Percentiles rank a stretch among this genome's conserved stretches.
Conservation (phyloP, 1,140 invertebrate genomes). For the Hylaeus anthracinus region DNA sequence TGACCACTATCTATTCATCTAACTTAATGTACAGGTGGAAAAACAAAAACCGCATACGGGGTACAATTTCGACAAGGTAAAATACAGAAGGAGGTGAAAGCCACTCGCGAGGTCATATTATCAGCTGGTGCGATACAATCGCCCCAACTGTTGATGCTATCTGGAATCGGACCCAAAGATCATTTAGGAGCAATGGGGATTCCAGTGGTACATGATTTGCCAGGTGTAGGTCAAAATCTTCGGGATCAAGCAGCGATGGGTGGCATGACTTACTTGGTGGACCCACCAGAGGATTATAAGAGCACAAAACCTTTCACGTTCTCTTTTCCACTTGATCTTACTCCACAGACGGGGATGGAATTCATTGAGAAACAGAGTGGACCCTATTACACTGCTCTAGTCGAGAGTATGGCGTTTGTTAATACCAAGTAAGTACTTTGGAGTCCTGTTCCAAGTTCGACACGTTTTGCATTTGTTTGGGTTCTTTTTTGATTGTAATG, state of each 20-base stretch:
- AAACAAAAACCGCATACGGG: constrained; percentile 82
- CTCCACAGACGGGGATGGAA: constrained; percentile 79
- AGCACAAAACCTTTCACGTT: constrained; percentile 81
- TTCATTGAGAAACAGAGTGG: constrained; percentile 83
- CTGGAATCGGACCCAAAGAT: constrained; percentile 86
- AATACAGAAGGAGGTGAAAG: constrained; percentile 78
- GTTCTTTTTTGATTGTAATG: too few species aligned
- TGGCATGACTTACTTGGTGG: constrained; percentile 83
- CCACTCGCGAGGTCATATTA: constrained; percentile 86
- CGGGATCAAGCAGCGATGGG: constrained; percentile 89
- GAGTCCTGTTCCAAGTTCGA: too few species aligned
- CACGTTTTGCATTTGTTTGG: too few species aligned
- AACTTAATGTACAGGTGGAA: constrained; percentile 13
- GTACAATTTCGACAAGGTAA: constrained; percentile 84
- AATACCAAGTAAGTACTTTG: constrained; percentile 82
- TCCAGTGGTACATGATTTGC: constrained; percentile 79
- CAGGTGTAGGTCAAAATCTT: constrained; percentile 90
- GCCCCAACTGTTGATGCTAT: constrained; percentile 91
- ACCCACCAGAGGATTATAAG: constrained; percentile 77
- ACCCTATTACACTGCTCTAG: constrained; percentile 85
- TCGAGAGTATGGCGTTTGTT: constrained; percentile 89
- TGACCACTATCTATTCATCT: too few species aligned
- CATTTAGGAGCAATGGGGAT: constrained; percentile 83
- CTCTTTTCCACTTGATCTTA: constrained; percentile 83
- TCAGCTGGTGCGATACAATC: constrained; percentile 87